Base-by-base conservation (phyloP, 2,888 invertebrate species). In the Liodrosophila aerea region DNA sequence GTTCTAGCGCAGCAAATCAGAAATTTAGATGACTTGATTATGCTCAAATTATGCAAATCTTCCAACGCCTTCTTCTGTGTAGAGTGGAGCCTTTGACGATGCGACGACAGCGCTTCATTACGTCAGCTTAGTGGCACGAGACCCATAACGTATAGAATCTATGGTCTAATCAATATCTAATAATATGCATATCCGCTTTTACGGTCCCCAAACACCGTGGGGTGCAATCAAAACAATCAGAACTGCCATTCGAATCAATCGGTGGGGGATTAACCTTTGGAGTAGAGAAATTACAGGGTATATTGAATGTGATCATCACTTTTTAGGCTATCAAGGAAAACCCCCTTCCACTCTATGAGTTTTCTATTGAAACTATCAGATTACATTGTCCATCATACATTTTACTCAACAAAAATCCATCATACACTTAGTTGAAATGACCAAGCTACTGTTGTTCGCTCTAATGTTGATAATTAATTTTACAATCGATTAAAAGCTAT, bases 21-120 rank as follows among this genome's bases (percentile, higher is more conserved):
- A 37, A 57, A 69, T 65, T 34, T 54, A 12, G 39, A 62, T 60
- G 59, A 64, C 59, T 76, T 76, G 71, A 71, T 73, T 65, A 71
- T 65, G 73, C 30, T 41, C 33, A 45, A 52, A 41, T 54, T 71
- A 76, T 76, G 76, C 46, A 52, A 76, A 76, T 76, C 9, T 5
- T 22, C 1, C 22, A 44, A 50, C 36, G 56, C 56, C 60, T 56
- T n/a, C n/a, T n/a, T n/a, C n/a, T n/a, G n/a, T n/a, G n/a, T n/a
- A n/a, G n/a, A n/a, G n/a, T 40, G 51, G 44, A 22, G 47, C 57
- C 57, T 70, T 73, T 60, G 58, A 60, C 54, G 41, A 46, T 40
- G 66, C 66, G 70, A 66, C 62, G 70, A 59, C 54, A 63, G 65
- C 54, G 41, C 33, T 44, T 50, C 64, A 76, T 76, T 73, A 76